Base-by-base conservation (phyloP, 2,113 vertebrate genomes). In the Anolis carolinensis region DNA sequence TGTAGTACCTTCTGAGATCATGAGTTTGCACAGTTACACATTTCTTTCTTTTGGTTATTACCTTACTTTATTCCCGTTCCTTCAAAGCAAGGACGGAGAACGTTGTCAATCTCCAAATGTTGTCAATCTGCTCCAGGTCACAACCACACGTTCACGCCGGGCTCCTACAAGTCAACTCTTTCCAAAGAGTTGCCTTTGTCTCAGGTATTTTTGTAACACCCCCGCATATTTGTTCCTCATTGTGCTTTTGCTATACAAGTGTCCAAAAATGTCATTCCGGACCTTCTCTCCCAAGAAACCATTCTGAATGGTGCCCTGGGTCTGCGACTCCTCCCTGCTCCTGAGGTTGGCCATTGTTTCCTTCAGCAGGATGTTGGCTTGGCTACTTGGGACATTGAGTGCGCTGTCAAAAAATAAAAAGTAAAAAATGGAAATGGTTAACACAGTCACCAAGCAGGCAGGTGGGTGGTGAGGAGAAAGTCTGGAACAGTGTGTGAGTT, bases 291-390 rank as follows among this genome's bases (percentile, higher is more conserved):
- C 74, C 48, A 23, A 3, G 75, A 55, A 44, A 67, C 2, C n/a
- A 20, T 68, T 67, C 32, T 44, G 91, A 93, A 93, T 88, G 91
- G 85, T 87, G 91, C 89, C 90, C 92, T 94, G 88, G 72, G 87
- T 92, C 90, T 91, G 88, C 88, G 87, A 87, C 91, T 91, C 92
- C 92, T 92, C 88, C 88, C 92, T 85, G 81, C 82, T 92, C 88
- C 85, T 88, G 39, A 44, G 39, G 90, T 86, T 93, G 14, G 88
- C 89, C 91, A 89, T 92, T 93, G 92, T 95, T 59, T 95, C 89
- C 83, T 72, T 92, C 91, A 93, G 92, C 92, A 93, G 94, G 92
- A 93, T 93, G 92, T 93, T 93, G 92, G 94, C 93, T 93, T 94
- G 0, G 2, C 90, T 92, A 84, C 0, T 89, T 92, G 93, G 91